Base-by-base conservation (phyloP, 1,140 invertebrate species). In the Caenorhabditis remanei region DNA sequence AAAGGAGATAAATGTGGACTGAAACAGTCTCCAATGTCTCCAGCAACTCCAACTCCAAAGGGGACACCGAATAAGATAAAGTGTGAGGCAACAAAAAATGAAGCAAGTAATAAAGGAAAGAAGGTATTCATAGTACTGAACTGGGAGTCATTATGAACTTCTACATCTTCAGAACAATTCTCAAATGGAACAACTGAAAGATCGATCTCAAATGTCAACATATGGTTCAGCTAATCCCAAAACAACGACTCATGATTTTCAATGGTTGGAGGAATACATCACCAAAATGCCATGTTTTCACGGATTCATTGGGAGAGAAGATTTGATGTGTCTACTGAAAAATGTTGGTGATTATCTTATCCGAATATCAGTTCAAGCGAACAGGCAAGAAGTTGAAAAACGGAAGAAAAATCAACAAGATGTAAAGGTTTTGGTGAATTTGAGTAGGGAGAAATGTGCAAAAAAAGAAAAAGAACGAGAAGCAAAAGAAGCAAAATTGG, bases 381-480 rank as follows among this genome's bases (percentile, higher is more conserved):
- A 79, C 13, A 50, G 53, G n/a, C 71, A 79, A 21, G 71, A 79
- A 79, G 43, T 79, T 6, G 71, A 79, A 53, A 79, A 79, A 32
- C 13, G 21, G 46, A 48, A 50, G n/a, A 79, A 79, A 24, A 79
- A 79, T 79, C 19, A 50, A n/a, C 40, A 40, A n/a, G 71, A 79
- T 79, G 43, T 50, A 4, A 50, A 79, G 21, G 71, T 79, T 79
- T 24, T 79, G 43, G 46, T 48, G 46, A 79, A 79, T 79, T 50
- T 79, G 43, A 79, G 71, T 79, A 16, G 71, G 13, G 71, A 79
- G 71, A 79, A 79, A n/a, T 79, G 71, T 50, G 71, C 46, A 16
- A 48, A 50, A 11, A 79, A 79, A 41, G 71, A 71, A 41, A 71
- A 71, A 16, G 65, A 71, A 19, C 43, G 46, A 24, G 65, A 79